These are phyloP conservation scores for Rhagoletis pomonella DNA, from an alignment of 1,140 invertebrate species.

Conservation along the genomic window DNA sequence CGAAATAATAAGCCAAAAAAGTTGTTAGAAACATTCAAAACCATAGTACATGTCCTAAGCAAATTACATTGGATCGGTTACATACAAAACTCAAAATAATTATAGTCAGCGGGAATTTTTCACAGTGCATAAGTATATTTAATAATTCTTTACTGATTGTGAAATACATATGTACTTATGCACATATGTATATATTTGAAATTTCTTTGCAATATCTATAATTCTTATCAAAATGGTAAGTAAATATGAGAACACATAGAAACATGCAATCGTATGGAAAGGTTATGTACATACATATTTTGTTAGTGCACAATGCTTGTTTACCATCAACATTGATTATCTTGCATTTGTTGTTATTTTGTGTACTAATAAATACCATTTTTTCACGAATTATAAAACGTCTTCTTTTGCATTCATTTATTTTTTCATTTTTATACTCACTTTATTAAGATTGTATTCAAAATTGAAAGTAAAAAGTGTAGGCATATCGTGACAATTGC, in stretches of 20 bases:
- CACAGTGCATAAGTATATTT: not conserved
- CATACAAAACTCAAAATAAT: not conserved
- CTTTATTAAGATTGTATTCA: not conserved
- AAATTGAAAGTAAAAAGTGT: not conserved
- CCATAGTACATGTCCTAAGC: too few species aligned
- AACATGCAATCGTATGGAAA: not conserved
- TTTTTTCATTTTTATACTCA: not conserved
- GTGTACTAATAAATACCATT: not conserved
- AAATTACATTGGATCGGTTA: not conserved
- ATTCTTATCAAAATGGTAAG: conserved; percentile 4
- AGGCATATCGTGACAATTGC: not conserved
- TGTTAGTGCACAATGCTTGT: not conserved
- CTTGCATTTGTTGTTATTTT: not conserved
- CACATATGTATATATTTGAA: not conserved
- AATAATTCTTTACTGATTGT: too few species aligned
- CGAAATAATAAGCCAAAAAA: too few species aligned
- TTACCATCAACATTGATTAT: too few species aligned
- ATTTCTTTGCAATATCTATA: conserved; percentile 7
- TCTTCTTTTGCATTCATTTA: conserved; percentile 17
- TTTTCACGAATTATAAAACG: not conserved
- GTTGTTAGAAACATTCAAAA: too few species aligned
- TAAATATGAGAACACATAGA: not conserved
- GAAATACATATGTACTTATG: too few species aligned
- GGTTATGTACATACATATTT: not conserved
- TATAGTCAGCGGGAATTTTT: not conserved